Conservation (phyloP, 2,888 invertebrate species). For the Drosophila mettleri region DNA sequence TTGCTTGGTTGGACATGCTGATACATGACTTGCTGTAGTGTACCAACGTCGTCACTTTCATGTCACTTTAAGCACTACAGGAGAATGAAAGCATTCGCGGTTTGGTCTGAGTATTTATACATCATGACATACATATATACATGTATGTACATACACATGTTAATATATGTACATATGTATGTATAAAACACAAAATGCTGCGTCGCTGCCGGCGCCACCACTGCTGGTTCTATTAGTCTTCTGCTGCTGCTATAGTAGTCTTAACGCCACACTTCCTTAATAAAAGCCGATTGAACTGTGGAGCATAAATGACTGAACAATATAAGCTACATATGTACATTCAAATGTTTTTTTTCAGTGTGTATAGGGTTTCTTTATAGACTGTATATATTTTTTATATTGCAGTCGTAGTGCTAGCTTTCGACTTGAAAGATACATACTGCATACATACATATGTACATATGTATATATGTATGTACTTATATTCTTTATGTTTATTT, state of each 20-base stretch:
- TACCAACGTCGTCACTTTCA: constrained; percentile 85
- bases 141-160: constrained; percentile 38
- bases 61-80: constrained; percentile 85
- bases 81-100: constrained; percentile 84
- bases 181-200: constrained; percentile 23
- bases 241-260: not conserved
- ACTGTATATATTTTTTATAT: no score
- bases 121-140: no score
- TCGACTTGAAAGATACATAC: no score
- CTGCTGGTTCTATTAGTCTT: not conserved
- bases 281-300: constrained; percentile 7
- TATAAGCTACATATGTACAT: not conserved
- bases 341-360: no score
- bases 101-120: constrained; percentile 82
- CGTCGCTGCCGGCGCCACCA: constrained; percentile 5
- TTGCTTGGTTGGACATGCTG: constrained; percentile 85
- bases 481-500: no score
- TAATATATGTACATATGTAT: constrained; percentile 39
- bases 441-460: no score
- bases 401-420: no score
- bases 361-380: no score
- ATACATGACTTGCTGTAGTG: constrained; percentile 85
- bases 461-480: no score
- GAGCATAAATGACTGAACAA: constrained; percentile 3
- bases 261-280: constrained; percentile 3